Evolutionary conservation across 2,888 invertebrate genomes (phyloP), one percentile per base, ranked within the genome.

Genomic region (Andrena trimmerana): DNA sequence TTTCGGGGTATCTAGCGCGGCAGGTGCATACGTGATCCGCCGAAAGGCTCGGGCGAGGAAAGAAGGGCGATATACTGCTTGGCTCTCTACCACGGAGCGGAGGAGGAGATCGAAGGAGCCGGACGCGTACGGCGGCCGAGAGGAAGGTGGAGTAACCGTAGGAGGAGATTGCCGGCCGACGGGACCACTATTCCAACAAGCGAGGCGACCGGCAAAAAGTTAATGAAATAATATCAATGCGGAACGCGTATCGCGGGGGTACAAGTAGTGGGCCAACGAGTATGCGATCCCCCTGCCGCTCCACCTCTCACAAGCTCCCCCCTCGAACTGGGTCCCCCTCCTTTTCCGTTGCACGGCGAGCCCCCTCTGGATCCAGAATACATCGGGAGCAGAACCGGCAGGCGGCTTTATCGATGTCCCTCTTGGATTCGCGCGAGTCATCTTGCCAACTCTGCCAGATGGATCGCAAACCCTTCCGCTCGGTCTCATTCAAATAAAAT

Each of bases 191-290:
- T 90, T 89, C 87, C 88, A 88, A 90, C 90, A 88, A 89, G 86
- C 86, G 84, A 69, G 87, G 86, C 86, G 86, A 86, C 81, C 86
- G 81, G 90, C 89, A 93, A 93, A 93, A 93, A 91, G 92, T 91
- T 93, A 93, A 93, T 93, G 93, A 93, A 93, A 93, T 93, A 93
- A 93, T 93, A 93, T 93, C 91, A 91, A 93, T 93, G 93, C 93
- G 91, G 90, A 91, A 90, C 93, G 93, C 93, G 93, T 93, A 92
- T 92, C 92, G 90, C 91, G 91, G 91, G 92, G 91, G 90, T 92
- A 92, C 93, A 91, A 91, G 90, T 91, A 92, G 90, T 91, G 92
- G 92, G 90, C 91, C 92, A 90, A 91, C 91, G 87, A 88, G 91
- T 91, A 90, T 90, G 86, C 83, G 89, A 87, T 84, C 85, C 82